A percentile compares a stretch with the other conserved stretches of the same genome.
phyloP scores from a whole-genome alignment of 2,797 vertebrate genomes.

The Xiphorhynchus erythropygius region DNA sequence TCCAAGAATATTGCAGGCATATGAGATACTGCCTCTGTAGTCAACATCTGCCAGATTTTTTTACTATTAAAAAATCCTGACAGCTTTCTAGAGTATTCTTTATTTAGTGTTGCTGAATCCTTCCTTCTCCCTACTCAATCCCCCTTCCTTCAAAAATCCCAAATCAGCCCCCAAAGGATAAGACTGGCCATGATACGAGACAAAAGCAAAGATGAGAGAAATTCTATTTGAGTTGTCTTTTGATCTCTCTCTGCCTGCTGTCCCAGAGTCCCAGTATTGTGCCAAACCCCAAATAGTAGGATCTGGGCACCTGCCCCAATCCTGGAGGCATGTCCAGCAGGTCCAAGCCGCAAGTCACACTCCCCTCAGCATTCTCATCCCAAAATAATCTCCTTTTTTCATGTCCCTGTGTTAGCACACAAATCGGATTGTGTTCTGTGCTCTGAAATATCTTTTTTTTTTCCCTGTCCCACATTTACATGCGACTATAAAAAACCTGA shows the following conservation, averaged over 20 bases:
- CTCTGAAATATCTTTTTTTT: neutral
- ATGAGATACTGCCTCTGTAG: neutral
- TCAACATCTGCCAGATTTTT: neutral
- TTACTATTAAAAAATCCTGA: neutral
- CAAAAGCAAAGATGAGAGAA: conserved; percentile 8
- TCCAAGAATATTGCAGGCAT: neutral
- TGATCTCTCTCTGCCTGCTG: neutral
- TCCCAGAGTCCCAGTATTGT: neutral
- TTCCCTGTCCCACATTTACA: neutral
- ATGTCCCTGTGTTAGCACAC: neutral
- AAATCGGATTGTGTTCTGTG: neutral
- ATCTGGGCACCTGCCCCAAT: neutral
- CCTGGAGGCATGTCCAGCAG: neutral
- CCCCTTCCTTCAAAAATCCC: neutral
- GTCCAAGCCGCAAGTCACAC: neutral
- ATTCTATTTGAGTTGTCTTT: neutral
- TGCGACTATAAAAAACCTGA: fast-evolving
- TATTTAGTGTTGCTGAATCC: neutral
- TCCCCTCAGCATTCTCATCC: neutral
- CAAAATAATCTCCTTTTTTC: conserved; percentile 2
- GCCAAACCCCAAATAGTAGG: neutral
- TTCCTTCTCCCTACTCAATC: neutral
- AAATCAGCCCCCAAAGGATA: neutral
- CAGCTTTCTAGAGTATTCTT: neutral
- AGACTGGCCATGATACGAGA: neutral